These are phyloP conservation scores for Eolophus roseicapilla DNA, from an alignment of 2,113 vertebrate species.

Conservation along the genomic window DNA sequence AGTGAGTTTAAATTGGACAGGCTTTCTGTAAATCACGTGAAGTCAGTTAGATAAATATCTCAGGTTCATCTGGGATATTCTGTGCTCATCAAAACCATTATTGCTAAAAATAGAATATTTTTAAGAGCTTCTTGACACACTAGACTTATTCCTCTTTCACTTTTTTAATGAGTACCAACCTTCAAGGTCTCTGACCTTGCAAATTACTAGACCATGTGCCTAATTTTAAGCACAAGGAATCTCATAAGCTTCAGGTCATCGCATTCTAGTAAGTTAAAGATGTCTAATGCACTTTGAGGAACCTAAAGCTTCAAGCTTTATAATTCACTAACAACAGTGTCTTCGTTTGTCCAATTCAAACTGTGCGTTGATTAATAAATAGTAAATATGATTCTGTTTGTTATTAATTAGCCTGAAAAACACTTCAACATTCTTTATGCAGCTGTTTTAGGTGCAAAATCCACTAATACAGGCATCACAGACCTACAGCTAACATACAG, in stretches of 20 bases:
- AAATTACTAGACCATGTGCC: background rate
- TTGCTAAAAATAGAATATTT: background rate
- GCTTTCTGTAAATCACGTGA: background rate
- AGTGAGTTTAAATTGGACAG: background rate
- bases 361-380: background rate
- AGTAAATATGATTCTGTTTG: background rate
- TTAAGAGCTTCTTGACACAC: background rate
- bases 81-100: background rate
- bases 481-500: background rate
- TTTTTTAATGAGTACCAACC: background rate
- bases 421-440: background rate
- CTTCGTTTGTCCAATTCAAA: background rate
- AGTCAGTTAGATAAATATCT: background rate
- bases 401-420: background rate
- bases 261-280: background rate
- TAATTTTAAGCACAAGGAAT: background rate
- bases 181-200: background rate
- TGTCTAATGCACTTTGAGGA: background rate
- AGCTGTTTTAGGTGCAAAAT: background rate
- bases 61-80: background rate
- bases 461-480: background rate
- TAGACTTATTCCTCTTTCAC: background rate
- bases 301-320: background rate
- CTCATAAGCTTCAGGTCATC: background rate
- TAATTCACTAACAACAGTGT: background rate